Conservation (phyloP, 2,797 vertebrate species). For the Scomberomorus guttatus region DNA sequence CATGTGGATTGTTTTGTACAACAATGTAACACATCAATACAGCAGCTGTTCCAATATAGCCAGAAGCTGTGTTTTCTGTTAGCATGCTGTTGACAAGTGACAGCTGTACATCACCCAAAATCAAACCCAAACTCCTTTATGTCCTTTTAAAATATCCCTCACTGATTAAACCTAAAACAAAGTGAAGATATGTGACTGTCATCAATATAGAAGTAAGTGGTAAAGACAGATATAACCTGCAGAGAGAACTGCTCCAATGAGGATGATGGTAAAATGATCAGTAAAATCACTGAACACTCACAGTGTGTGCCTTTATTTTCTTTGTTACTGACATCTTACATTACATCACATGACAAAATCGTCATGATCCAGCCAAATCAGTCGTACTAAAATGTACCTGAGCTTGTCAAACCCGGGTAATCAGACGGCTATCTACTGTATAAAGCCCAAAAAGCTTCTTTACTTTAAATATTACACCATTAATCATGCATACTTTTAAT, state of each 20-base stretch:
- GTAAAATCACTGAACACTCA: background rate
- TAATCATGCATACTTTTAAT: conserved; percentile 1
- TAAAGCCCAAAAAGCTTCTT: background rate
- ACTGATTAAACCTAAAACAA: background rate
- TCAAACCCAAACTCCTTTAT: background rate
- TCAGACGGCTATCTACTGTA: background rate
- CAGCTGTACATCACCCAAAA: background rate
- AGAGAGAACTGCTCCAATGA: background rate
- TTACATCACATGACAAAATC: background rate
- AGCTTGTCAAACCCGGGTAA: background rate
- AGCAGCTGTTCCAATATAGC: background rate
- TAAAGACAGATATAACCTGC: background rate
- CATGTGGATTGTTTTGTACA: background rate
- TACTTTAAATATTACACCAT: background rate
- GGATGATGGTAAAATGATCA: background rate
- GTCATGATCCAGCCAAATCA: background rate
- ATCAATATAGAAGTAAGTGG: background rate
- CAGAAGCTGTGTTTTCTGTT: background rate
- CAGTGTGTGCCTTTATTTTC: background rate
- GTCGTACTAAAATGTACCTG: background rate
- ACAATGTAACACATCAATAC: background rate
- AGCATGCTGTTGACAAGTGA: background rate
- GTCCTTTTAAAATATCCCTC: background rate
- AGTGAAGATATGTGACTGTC: background rate
- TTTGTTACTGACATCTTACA: background rate